These are phyloP conservation scores for Lasius platythorax DNA, from an alignment of 2,888 invertebrate species.

Conservation along the genomic window DNA sequence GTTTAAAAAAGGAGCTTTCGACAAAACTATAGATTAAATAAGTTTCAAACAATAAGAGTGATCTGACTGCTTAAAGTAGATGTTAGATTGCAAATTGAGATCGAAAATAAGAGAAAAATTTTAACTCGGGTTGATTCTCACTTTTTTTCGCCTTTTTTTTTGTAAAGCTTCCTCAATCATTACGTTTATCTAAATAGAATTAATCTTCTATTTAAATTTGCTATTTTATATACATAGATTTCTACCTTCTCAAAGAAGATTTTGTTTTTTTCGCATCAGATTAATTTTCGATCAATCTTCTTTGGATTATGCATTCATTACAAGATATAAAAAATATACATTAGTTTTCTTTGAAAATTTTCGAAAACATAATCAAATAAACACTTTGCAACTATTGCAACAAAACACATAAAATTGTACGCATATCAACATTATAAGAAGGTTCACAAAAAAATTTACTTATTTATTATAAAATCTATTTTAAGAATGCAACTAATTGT, in stretches of 20 bases:
- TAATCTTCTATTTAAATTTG: background rate
- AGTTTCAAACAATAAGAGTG: background rate
- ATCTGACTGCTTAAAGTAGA: background rate
- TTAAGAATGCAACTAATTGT: background rate
- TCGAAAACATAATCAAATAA: background rate
- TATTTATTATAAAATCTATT: background rate
- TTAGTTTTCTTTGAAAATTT: background rate
- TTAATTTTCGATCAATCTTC: background rate
- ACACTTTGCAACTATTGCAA: background rate
- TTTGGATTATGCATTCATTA: background rate
- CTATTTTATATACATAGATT: background rate
- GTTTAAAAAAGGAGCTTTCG: background rate
- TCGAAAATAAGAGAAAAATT: no score
- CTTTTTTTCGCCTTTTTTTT: background rate
- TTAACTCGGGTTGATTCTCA: background rate
- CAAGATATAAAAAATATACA: background rate
- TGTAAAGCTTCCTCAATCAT: background rate
- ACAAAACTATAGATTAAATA: background rate
- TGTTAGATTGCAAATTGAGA: no score
- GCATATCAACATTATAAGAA: background rate
- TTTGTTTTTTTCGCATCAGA: background rate
- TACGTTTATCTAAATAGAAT: background rate
- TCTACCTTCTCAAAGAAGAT: background rate
- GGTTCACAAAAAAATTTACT: background rate
- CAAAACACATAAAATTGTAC: background rate